These are phyloP conservation scores for Tenthredo mesomela DNA, from an alignment of 2,888 invertebrate species.

Conservation along the genomic window DNA sequence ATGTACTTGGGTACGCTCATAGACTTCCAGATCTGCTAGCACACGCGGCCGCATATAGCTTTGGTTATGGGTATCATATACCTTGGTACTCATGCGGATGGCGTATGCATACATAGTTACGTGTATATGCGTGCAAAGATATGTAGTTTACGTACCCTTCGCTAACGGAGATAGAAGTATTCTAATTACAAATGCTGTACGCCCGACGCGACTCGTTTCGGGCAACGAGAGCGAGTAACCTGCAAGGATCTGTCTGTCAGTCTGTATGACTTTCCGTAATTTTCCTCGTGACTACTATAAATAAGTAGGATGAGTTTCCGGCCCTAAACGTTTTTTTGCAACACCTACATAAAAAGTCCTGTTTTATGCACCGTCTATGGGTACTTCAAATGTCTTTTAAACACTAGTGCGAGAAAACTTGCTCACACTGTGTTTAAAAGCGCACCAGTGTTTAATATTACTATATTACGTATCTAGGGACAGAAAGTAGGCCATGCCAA, in stretches of 20 bases:
- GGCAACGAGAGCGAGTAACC: not conserved
- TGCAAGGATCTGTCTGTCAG: not conserved
- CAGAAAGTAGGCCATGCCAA: too few species aligned
- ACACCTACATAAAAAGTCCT: too few species aligned
- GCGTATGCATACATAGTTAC: not conserved
- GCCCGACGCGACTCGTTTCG: not conserved
- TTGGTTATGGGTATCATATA: not conserved
- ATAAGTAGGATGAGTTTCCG: not conserved
- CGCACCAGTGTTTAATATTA: too few species aligned
- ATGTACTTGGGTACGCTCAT: not conserved
- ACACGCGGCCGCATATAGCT: not conserved
- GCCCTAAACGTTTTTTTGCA: not conserved
- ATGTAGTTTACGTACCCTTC: not conserved
- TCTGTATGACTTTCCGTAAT: not conserved
- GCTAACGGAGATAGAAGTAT: conserved; percentile 18
- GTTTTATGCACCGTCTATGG: too few species aligned
- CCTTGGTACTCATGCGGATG: not conserved
- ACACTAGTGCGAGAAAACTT: too few species aligned
- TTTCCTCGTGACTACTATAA: not conserved
- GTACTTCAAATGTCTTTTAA: too few species aligned
- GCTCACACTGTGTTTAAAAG: too few species aligned
- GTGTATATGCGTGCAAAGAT: not conserved
- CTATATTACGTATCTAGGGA: too few species aligned
- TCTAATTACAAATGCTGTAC: conserved; percentile 18
- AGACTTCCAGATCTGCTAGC: not conserved